These are phyloP conservation scores for Cataglyphis altisquamis DNA, from an alignment of 2,888 invertebrate species.

Conservation along the genomic window DNA sequence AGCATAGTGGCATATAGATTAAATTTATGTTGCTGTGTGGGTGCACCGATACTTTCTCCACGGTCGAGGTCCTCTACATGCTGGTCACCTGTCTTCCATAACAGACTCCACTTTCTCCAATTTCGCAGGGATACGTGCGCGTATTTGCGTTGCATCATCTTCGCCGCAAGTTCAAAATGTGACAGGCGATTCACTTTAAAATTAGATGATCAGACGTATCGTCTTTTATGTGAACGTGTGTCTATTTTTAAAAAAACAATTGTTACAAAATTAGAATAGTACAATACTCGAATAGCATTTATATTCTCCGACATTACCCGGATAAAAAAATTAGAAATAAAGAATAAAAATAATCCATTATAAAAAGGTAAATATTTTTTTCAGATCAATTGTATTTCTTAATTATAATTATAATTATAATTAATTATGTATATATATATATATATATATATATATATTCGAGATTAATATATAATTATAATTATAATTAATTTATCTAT, in stretches of 20 bases:
- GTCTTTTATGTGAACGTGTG: not conserved
- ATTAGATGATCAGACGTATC: not conserved
- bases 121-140: constrained; percentile 60
- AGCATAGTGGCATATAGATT: constrained; percentile 58
- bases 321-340: not conserved
- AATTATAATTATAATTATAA: not conserved
- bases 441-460: too few species aligned
- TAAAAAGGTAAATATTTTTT: not conserved
- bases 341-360: not conserved
- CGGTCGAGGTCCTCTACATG: constrained; percentile 67
- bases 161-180: not conserved
- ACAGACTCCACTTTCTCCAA: constrained; percentile 75
- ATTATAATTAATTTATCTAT: not conserved
- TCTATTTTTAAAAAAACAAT: not conserved
- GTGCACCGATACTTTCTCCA: constrained; percentile 77
- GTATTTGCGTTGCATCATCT: constrained; percentile 64
- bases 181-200: constrained; percentile 6
- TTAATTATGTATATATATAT: too few species aligned
- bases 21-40: constrained; percentile 68
- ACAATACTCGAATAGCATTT: not conserved
- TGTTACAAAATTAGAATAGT: not conserved
- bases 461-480: not conserved
- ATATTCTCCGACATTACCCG: not conserved
- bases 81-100: constrained; percentile 69
- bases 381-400: not conserved